A percentile compares a stretch with the other conserved stretches of the same genome.
Evolutionary conservation across 92 coral and sea anemone genomes (phyloP).

Genomic region (Blastomussa wellsi): DNA sequence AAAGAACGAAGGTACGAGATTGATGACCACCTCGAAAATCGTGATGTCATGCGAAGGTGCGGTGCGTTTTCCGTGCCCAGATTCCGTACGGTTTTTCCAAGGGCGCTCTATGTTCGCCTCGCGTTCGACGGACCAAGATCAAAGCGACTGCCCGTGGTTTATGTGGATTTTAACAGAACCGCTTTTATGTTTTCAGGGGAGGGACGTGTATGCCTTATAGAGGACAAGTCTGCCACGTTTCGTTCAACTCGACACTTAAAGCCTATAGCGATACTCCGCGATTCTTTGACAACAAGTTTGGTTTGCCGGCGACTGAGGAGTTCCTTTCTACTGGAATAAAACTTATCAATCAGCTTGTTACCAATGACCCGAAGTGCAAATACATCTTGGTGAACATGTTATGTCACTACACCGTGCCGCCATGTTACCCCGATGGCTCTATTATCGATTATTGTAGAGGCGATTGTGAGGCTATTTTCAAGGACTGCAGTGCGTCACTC

Average conservation of each 20-base stretch:
- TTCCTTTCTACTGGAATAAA: slow-evolving; percentile 36
- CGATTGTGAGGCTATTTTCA: slow-evolving; percentile 82
- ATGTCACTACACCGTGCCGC: slow-evolving; percentile 88
- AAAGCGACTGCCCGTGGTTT: no score
- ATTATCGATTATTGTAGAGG: slow-evolving; percentile 70
- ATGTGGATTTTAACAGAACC: background rate
- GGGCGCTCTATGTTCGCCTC: no score
- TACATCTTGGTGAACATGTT: slow-evolving; percentile 61
- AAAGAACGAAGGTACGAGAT: no score
- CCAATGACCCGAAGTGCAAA: slow-evolving; percentile 48
- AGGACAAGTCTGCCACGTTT: slow-evolving; percentile 54
- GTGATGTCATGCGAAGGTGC: no score
- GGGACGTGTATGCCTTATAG: slow-evolving; percentile 75
- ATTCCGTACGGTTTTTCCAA: no score
- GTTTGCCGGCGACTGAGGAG: slow-evolving; percentile 63
- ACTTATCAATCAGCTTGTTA: slow-evolving; percentile 33
- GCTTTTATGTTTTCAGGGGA: slow-evolving; percentile 40
- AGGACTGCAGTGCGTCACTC: slow-evolving; percentile 62
- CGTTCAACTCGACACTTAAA: slow-evolving; percentile 72
- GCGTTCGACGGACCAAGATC: no score
- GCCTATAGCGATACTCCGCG: slow-evolving; percentile 60
- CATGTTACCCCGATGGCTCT: slow-evolving; percentile 70
- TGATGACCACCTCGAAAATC: no score
- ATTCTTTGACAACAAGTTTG: slow-evolving; percentile 84
- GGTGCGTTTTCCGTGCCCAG: no score